Base-by-base conservation (phyloP, 1,140 invertebrate genomes). In the Contarinia nasturtii region DNA sequence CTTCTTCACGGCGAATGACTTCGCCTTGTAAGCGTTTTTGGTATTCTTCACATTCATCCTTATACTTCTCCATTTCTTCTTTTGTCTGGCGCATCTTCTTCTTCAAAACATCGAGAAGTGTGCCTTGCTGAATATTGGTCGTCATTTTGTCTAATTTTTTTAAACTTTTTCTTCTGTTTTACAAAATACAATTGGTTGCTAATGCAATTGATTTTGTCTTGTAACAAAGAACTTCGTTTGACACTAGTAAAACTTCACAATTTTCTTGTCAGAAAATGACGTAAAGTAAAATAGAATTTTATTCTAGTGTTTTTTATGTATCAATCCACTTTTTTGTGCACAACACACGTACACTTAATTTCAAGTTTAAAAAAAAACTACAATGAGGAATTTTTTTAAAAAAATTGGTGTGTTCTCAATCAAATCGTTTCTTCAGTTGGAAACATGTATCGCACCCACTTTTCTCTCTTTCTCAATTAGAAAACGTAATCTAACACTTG, bases 11-110 rank as follows among this genome's bases (percentile, higher is more conserved):
- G 64, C 86, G 77, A 70, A 87, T 80, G 64, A 86, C 75, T 76
- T 93, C 88, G 58, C 83, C 72, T 72, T 91, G 86, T 58, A 89
- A 73, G 66, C 81, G 77, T 74, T 87, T 87, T 67, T 88, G 82
- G 64, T 80, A 82, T 64, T 92, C 87, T 67, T 93, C 87, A 63
- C 83, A 86, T 66, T 92, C 87, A 67, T 97, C 93, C 73, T 91
- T 93, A 71, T 88, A 90, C 67, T 87, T 83, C 66, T 96, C 92
- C 79, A 91, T 86, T 74, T 98, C 93, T 65, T 95, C 89, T 72
- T 94, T 94, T 51, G 93, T 88, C 65, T 91, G 86, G 56, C 87
- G 78, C 93, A 98, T 97, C 79, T 98, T 98, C 77, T 95, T 94
- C 77, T 98, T 98, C 54, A 98, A 76, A 56, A 93, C 87, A 72